These are phyloP conservation scores for Apostichopus parvimensis DNA, from an alignment of 35 echinoderm and acorn worm species.

Conservation along the genomic window DNA sequence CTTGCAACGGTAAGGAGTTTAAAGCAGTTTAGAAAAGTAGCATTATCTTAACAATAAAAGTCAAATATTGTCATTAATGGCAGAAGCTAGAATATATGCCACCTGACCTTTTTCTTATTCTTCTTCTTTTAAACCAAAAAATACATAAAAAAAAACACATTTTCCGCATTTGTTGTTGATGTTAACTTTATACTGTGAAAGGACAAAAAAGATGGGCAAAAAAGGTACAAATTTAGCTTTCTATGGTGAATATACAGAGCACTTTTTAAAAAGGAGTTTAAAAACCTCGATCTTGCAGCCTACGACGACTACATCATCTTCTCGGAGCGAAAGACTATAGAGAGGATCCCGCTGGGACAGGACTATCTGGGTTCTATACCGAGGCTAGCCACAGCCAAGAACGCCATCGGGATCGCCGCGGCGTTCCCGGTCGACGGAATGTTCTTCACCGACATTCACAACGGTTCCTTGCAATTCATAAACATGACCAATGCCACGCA, in stretches of 20 bases:
- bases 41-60: no score
- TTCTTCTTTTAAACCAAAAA: no score
- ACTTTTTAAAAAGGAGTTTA: neutral
- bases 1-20: constrained; percentile 66
- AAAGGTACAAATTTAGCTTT: no score
- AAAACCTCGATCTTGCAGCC: constrained; percentile 30
- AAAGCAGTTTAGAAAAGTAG: no score
- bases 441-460: constrained; percentile 91
- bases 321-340: constrained; percentile 80
- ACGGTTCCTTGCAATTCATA: constrained; percentile 70
- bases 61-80: no score
- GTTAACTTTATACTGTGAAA: no score
- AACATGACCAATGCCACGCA: neutral
- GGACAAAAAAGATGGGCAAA: no score
- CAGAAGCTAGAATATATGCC: no score
- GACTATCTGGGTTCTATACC: constrained; percentile 48
- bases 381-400: constrained; percentile 51
- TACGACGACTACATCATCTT: constrained; percentile 83
- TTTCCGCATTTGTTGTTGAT: neutral
- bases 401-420: constrained; percentile 80
- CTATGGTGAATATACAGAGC: neutral
- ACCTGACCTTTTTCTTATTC: no score
- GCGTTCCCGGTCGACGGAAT: constrained; percentile 55
- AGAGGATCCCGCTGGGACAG: constrained; percentile 56
- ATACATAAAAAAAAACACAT: neutral